phyloP scores from a whole-genome alignment of 2,888 invertebrate species.

The Lasioglossum vierecki region DNA sequence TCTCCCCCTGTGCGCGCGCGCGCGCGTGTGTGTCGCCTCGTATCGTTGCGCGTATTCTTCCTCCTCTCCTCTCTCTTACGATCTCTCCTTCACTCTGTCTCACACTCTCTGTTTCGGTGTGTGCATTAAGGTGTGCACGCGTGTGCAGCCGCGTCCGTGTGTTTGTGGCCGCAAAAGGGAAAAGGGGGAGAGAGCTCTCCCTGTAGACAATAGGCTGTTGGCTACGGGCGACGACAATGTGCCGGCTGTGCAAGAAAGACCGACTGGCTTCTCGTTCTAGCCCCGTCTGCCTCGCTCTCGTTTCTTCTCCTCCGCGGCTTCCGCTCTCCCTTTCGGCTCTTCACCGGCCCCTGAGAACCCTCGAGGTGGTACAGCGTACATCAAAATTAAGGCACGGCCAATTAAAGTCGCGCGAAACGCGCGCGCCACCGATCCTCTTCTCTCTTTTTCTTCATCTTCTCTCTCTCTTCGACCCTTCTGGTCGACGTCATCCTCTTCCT shows the following conservation, averaged over 20 bases:
- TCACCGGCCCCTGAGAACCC: slow-evolving; percentile 72
- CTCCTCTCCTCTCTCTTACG: background rate
- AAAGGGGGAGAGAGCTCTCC: slow-evolving; percentile 59
- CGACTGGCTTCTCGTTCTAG: background rate
- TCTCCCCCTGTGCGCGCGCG: slow-evolving; percentile 22
- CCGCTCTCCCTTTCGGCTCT: slow-evolving; percentile 61
- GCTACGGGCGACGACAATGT: slow-evolving; percentile 80
- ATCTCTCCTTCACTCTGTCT: background rate
- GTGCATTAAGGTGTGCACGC: background rate
- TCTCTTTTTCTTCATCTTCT: background rate
- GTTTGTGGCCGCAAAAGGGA: slow-evolving; percentile 65
- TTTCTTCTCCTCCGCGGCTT: slow-evolving; percentile 54
- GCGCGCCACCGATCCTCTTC: slow-evolving; percentile 22
- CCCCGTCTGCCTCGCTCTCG: slow-evolving; percentile 49
- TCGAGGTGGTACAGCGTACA: slow-evolving; percentile 76
- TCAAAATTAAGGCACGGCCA: slow-evolving; percentile 80
- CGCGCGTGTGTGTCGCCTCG: slow-evolving; percentile 9
- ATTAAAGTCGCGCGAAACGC: slow-evolving; percentile 76
- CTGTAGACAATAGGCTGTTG: slow-evolving; percentile 79
- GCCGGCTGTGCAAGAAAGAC: slow-evolving; percentile 56
- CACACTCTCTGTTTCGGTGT: background rate
- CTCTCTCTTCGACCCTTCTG: background rate
- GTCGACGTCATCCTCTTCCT: background rate
- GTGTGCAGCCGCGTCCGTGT: background rate
- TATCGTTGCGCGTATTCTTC: slow-evolving; percentile 16